A percentile compares a stretch with the other conserved stretches of the same genome.
Conservation (phyloP, 2,888 invertebrate genomes). For the Pollenia amentaria region DNA sequence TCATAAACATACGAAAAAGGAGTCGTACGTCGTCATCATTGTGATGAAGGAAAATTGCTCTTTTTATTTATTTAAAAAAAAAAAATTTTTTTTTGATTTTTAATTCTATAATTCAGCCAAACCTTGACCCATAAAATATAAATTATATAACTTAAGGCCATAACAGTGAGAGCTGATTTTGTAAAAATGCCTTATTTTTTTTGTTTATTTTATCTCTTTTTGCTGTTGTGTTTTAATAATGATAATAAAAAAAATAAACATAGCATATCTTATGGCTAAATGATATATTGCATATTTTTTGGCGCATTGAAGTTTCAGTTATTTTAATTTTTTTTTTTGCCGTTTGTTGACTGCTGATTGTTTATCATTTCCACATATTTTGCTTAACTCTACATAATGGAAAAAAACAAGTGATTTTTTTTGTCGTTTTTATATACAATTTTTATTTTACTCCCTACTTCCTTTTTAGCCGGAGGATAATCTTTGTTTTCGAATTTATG, state of each 20-base stretch:
- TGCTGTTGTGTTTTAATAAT: neutral
- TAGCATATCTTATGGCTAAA: slow-evolving; percentile 52
- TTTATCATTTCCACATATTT: slow-evolving; percentile 1
- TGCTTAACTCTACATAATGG: slow-evolving; percentile 13
- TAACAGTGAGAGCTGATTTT: slow-evolving; percentile 4
- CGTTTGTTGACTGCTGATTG: neutral
- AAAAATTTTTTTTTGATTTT: neutral
- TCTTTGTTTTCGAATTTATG: slow-evolving; percentile 5
- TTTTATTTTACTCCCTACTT: neutral
- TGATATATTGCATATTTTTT: slow-evolving; percentile 70
- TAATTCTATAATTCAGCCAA: slow-evolving; percentile 46
- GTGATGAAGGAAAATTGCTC: slow-evolving; percentile 15
- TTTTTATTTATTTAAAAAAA: slow-evolving; percentile 50
- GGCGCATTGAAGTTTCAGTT: slow-evolving; percentile 65
- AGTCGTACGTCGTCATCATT: slow-evolving; percentile 30
- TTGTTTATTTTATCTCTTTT: neutral
- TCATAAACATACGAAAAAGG: slow-evolving; percentile 24
- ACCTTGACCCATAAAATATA: slow-evolving; percentile 72
- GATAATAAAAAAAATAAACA: slow-evolving; percentile 26
- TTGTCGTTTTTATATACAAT: neutral
- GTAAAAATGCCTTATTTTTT: neutral
- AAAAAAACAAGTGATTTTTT: slow-evolving; percentile 12
- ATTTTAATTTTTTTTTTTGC: slow-evolving; percentile 2
- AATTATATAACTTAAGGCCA: slow-evolving; percentile 56
- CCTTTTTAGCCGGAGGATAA: slow-evolving; percentile 36